A percentile compares a stretch with the other conserved stretches of the same genome.
Conservation (phyloP, 2,888 invertebrate genomes). For the Melikaiella ostensackeni region DNA sequence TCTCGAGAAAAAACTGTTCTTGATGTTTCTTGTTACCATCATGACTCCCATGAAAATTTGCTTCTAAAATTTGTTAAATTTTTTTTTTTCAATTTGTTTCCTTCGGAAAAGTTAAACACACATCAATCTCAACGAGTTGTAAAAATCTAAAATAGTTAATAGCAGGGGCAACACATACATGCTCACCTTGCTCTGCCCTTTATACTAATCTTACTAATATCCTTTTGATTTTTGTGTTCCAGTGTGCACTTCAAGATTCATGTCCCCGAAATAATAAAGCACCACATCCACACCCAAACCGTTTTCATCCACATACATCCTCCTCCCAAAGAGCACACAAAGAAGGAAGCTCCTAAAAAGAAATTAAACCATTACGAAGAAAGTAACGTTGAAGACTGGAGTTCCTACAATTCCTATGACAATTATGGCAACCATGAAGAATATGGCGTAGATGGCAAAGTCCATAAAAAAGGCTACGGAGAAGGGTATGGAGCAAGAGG, state of each 20-base stretch:
- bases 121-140: too few species aligned
- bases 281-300: constrained; percentile 81
- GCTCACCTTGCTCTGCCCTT: too few species aligned
- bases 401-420: constrained; percentile 74
- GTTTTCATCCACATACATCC: constrained; percentile 78
- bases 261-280: constrained; percentile 81
- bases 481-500: constrained; percentile 16
- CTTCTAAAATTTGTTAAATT: too few species aligned
- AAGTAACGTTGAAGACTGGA: constrained; percentile 73
- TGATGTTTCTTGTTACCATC: too few species aligned
- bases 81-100: too few species aligned
- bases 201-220: neutral
- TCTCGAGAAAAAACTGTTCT: too few species aligned
- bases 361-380: constrained; percentile 78
- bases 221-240: constrained; percentile 59
- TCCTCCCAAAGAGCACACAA: constrained; percentile 70
- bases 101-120: too few species aligned
- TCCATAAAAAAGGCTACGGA: neutral
- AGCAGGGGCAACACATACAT: too few species aligned
- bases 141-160: too few species aligned
- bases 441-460: neutral
- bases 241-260: constrained; percentile 81
- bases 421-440: constrained; percentile 64
- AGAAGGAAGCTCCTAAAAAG: constrained; percentile 56
- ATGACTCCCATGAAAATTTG: too few species aligned